Evolutionary conservation across 2,888 invertebrate species (phyloP), one percentile per base, ranked within the genome.

Genomic region (Drosophila basisetae): DNA sequence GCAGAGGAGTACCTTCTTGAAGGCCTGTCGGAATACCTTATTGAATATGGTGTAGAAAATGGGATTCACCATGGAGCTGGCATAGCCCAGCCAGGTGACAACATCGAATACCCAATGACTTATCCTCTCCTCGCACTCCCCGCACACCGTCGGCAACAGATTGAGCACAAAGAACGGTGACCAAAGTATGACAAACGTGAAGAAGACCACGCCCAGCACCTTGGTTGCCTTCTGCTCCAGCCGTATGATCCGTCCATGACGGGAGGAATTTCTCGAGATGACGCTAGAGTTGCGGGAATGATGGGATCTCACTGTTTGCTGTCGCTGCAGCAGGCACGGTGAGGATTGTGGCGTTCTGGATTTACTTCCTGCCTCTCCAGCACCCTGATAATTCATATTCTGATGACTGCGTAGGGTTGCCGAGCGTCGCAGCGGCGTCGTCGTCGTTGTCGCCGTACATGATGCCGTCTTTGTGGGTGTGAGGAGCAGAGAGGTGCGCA

Each of bases 11-110:
- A 98, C 97, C 93, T 96, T 97, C 92, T 97, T 97, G 93, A 98
- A 98, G 0, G 98, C 97, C 92, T 97, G 96, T 50, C 98, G 95
- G 94, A 98, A 98, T 69, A 97, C 97, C 92, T 98, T 97, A 94
- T 98, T 98, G 94, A 98, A 98, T 90, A 98, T 97, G 31, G 98
- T 98, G 93, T 98, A 98, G 94, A 98, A 98, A 90, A 98, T 97
- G 1, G 98, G 98, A 94, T 98, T 98, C 39, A 98, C 97, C 96
- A 98, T 98, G 18, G 98, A 98, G 91, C 98, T 98, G 64, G 98
- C 97, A 92, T 98, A 98, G 28, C 98, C 98, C 75, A 98, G 94
- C 98, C 98, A 98, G 55, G 98, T 96, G 68, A 97, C 98, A 73
- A 97, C 95, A 92, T 97, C 97, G 90, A 97, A 96, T 53, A 98